Base-by-base conservation (phyloP, 2,888 invertebrate species). In the Drosophila infuscata region DNA sequence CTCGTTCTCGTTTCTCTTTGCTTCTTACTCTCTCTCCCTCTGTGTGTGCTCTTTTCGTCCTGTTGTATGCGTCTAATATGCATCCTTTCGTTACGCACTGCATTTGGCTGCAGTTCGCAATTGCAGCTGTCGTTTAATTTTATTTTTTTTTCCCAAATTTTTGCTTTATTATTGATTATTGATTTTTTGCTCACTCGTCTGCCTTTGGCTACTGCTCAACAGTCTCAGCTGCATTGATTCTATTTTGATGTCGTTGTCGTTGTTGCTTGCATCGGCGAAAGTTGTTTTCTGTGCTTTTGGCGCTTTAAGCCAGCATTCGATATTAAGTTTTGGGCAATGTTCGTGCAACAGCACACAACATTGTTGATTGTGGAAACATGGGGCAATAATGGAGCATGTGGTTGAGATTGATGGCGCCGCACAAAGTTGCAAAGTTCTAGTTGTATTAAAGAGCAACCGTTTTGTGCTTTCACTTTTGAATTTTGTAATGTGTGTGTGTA, bases 101-200 rank as follows among this genome's bases (percentile, higher is more conserved):
- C 71, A 79, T 84, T 76, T 81, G 80, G 80, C 54, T 87, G 82
- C 84, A 80, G 68, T 75, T 83, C 56, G 70, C 67, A 76, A 64
- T 68, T 71, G 82, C 86, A 82, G 76, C 77, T 83, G 76, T 54
- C 76, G 65, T 69, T 66, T 51, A 49, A 12, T 49, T 43, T 58
- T 25, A 73, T 11, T 51, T 48, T 36, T 76, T 86, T 77, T 84
- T 73, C 71, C 64, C 80, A 70, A 70, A 78, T 67, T 77, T 77
- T 80, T 48, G 66, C 67, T 74, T 75, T 61, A 70, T 57, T 89
- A 87, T 87, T 68, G 90, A 88, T 90, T 88, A 88, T 88, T 90
- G 87, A 88, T 88, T 88, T 86, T 88, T 79, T 60, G 72, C 51
- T 43, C 58, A 35, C 46, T 38, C 32, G 62, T 65, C 60, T 73